Evolutionary conservation across 2,888 invertebrate species (phyloP).

Genomic region (Agrenia bidenticulata): DNA sequence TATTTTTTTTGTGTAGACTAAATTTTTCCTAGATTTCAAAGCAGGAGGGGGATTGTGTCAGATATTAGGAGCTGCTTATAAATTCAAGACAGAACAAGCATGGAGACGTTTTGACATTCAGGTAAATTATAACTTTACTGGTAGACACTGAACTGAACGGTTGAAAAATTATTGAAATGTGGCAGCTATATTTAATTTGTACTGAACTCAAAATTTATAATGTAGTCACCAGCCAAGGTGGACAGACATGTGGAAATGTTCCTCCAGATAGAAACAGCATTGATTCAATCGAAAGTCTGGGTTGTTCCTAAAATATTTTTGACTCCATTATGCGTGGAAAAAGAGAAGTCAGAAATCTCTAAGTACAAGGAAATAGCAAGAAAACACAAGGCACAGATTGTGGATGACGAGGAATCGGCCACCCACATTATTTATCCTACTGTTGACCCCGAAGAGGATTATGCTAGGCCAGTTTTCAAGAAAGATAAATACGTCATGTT

Average conservation of each 20-base stretch:
- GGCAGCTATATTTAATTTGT: neutral
- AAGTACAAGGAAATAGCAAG: constrained; percentile 86
- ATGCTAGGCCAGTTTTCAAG: constrained; percentile 81
- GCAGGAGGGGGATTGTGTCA: constrained; percentile 89
- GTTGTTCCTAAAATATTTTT: constrained; percentile 78
- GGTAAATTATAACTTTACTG: constrained; percentile 57
- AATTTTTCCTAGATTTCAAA: constrained; percentile 93
- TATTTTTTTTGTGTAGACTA: constrained; percentile 67
- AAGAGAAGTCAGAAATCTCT: constrained; percentile 75
- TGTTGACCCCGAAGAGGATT: constrained; percentile 86
- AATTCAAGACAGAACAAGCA: constrained; percentile 93
- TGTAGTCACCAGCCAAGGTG: constrained; percentile 84
- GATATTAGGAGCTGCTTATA: constrained; percentile 88
- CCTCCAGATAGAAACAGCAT: constrained; percentile 79
- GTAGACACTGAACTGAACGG: too few species aligned
- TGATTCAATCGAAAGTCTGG: constrained; percentile 78
- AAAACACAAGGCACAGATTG: constrained; percentile 74
- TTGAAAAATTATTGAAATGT: neutral
- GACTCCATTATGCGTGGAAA: constrained; percentile 66
- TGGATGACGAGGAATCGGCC: constrained; percentile 82
- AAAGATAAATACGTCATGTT: constrained; percentile 79
- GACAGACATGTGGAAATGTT: constrained; percentile 93
- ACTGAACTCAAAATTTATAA: neutral
- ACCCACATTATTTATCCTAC: constrained; percentile 88
- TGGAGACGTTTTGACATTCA: constrained; percentile 93